phyloP scores from a whole-genome alignment of 1,140 invertebrate genomes.

The Sycophaga agraensis region DNA sequence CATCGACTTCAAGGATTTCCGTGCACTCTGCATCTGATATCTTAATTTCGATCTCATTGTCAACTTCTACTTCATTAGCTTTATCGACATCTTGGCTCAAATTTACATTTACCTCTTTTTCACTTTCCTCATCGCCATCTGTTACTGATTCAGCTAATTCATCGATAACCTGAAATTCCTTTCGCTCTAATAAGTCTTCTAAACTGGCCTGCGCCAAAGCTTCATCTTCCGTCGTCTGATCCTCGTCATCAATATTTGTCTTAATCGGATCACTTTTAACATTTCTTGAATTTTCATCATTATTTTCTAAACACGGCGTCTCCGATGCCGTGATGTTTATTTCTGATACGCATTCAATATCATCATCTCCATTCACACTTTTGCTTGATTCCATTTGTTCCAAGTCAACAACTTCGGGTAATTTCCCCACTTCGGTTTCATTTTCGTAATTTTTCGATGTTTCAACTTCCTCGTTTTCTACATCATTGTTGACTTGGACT shows the following conservation, averaged over 20 bases:
- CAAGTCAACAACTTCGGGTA: neutral
- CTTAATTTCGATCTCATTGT: constrained; percentile 6
- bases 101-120: constrained; percentile 6
- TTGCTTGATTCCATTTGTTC: constrained; percentile 1
- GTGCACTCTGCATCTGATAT: constrained; percentile 17
- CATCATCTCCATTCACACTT: neutral
- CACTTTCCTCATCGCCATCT: constrained; percentile 16
- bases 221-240: constrained; percentile 18
- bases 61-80: neutral
- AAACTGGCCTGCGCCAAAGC: constrained; percentile 26
- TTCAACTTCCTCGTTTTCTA: neutral
- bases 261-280: too few species aligned
- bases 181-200: constrained; percentile 31
- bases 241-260: neutral
- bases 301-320: constrained; percentile 3
- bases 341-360: neutral
- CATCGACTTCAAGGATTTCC: constrained; percentile 11
- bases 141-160: constrained; percentile 31
- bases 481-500: neutral
- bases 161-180: constrained; percentile 33
- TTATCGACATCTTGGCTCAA: neutral
- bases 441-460: too few species aligned
- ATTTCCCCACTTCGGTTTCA: neutral
- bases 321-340: neutral
- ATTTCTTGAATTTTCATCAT: neutral